These are phyloP conservation scores for Mormyrops attenuatus DNA, from an alignment of 2,797 vertebrate genomes.

Conservation along the genomic window DNA sequence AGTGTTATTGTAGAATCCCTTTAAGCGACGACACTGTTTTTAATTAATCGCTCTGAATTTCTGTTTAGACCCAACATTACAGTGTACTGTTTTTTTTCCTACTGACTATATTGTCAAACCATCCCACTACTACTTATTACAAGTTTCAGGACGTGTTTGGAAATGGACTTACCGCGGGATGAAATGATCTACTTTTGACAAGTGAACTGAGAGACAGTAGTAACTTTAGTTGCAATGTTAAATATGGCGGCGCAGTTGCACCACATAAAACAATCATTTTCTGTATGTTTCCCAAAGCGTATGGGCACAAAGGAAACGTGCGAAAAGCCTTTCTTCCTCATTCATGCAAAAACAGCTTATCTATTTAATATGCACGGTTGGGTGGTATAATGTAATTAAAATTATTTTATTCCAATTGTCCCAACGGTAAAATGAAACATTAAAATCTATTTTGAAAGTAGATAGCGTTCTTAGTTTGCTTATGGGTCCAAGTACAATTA, in stretches of 20 bases:
- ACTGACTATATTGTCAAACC: background rate
- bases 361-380: conserved; percentile 68
- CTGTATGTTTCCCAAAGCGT: conserved; percentile 63
- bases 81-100: background rate
- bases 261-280: conserved; percentile 34
- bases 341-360: conserved; percentile 64
- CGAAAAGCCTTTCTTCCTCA: conserved; percentile 58
- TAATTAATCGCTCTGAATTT: background rate
- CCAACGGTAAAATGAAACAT: conserved; percentile 62
- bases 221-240: background rate
- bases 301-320: conserved; percentile 49
- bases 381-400: conserved; percentile 71
- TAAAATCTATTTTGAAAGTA: conserved; percentile 65
- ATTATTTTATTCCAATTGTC: conserved; percentile 66
- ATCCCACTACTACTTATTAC: no score
- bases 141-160: background rate
- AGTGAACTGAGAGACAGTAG: background rate
- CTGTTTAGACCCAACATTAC: background rate
- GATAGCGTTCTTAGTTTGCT: conserved; percentile 45
- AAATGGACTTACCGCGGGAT: background rate
- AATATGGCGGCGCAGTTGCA: background rate
- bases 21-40: background rate
- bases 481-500: conserved; percentile 61
- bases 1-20: background rate
- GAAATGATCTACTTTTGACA: conserved; percentile 1